These are phyloP conservation scores for Anastatus disparis DNA, from an alignment of 1,140 invertebrate genomes.

Conservation along the genomic window DNA sequence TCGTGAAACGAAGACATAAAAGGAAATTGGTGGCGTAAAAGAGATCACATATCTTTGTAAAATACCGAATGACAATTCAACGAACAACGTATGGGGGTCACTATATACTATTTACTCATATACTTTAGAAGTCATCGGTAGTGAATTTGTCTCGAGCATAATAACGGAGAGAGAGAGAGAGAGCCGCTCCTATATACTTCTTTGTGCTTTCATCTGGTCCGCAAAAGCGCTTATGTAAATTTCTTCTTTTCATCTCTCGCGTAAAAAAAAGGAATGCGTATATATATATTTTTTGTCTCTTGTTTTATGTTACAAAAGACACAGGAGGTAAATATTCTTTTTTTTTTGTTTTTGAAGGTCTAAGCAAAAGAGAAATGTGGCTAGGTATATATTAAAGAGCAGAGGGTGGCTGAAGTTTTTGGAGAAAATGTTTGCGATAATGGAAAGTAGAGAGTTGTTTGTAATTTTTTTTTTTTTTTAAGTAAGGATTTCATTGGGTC, in stretches of 20 bases:
- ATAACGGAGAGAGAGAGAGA: too few species aligned
- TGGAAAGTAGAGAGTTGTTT: too few species aligned
- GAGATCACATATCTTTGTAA: not conserved
- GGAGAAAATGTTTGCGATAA: too few species aligned
- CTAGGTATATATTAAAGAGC: too few species aligned
- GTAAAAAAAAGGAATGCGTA: too few species aligned
- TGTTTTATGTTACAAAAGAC: not conserved
- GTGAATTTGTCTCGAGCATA: conserved; percentile 29
- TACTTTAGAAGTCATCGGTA: conserved; percentile 28
- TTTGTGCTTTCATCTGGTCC: conserved; percentile 27
- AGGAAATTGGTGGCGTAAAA: not conserved
- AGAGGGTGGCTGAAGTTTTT: too few species aligned
- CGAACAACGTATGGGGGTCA: conserved; percentile 7
- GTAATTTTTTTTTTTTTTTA: too few species aligned
- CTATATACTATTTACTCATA: too few species aligned
- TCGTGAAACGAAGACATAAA: not conserved
- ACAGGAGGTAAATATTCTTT: conserved; percentile 21
- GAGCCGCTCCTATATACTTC: not conserved
- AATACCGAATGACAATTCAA: conserved; percentile 28
- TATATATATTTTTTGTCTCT: too few species aligned
- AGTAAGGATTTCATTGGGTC: too few species aligned
- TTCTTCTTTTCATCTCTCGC: not conserved
- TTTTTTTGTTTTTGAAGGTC: not conserved
- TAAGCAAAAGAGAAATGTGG: not conserved
- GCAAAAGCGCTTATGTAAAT: conserved; percentile 35